Evolutionary conservation across 64 coral and sea anemone genomes (phyloP), one percentile per base, ranked within the genome.

Genomic region (Trachythela sp.): DNA sequence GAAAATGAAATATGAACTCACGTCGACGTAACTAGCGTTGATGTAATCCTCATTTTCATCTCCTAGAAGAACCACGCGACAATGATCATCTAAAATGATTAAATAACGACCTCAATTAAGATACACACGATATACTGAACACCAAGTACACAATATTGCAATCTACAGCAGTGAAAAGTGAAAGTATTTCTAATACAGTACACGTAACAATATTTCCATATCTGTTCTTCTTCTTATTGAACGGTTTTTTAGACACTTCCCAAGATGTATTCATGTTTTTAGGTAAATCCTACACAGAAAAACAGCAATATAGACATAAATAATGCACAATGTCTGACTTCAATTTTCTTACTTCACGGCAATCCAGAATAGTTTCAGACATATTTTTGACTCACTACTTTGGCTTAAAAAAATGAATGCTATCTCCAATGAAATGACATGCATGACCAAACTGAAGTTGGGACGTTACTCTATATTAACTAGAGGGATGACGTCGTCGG

Each of bases 211-310:
- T 93, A 54, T 99, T 99, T 42, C 96, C 89, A 88, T 95, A 99
- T 94, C 96, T 93, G 87, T 99, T 99, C 84, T 99, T 99, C 40
- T 95, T 93, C 84, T 91, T 99, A 40, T 95, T 99, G 24, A 45
- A 83, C 51, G 75, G 67, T 39, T 59, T 90, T 84, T 93, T 99
- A 13, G 56, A 64, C 20, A 64, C 56, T 64, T 64, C 56, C 56
- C 56, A 64, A 1, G 56, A 64, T n/a, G 56, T 27, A n/a, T 64
- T 27, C 7, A 26, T 64, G 22, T 64, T 64, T 3, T 64, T 64
- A 5, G 56, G 56, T 18, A 64, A 26, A 64, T 64, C 56, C 56
- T 64, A 5, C 26, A 8, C 22, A 4, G 20, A 64, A 64, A n/a
- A 20, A 64, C 42, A 45, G 11, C 11, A 45, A 4, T 4, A 6